phyloP scores from a whole-genome alignment of 2,888 invertebrate genomes.

The Campoplex nolae region DNA sequence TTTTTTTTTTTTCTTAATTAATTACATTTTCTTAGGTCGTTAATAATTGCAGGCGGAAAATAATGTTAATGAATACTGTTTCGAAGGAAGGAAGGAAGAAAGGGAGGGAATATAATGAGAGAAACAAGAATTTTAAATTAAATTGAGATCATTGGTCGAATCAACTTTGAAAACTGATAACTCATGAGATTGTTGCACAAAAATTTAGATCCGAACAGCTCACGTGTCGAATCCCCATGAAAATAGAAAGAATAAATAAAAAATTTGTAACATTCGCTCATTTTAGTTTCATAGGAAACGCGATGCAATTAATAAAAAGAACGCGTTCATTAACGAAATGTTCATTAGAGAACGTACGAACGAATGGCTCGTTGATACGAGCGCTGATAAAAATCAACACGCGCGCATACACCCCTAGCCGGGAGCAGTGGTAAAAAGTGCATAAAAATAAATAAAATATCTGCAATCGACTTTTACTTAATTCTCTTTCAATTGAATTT shows the following conservation, averaged over 20 bases:
- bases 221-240: not conserved
- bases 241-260: not conserved
- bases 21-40: not conserved
- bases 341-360: not conserved
- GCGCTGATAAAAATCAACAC: not conserved
- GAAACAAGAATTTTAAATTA: not conserved
- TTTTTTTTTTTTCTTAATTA: not conserved
- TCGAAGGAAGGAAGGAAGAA: not conserved
- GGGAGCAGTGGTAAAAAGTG: not conserved
- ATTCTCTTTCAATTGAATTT: not conserved
- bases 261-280: not conserved
- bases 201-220: no score
- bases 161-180: not conserved
- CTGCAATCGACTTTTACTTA: not conserved
- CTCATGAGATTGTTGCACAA: no score
- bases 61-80: not conserved
- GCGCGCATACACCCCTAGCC: not conserved
- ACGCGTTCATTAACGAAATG: constrained; percentile 1
- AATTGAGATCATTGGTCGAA: not conserved
- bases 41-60: not conserved
- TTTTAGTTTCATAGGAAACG: not conserved
- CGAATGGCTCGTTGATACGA: not conserved
- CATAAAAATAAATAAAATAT: constrained; percentile 18
- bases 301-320: constrained; percentile 1
- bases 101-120: not conserved